Evolutionary conservation across 2,888 invertebrate genomes (phyloP), one percentile per base, ranked within the genome.

Genomic region (Tromatobia lineatoria): DNA sequence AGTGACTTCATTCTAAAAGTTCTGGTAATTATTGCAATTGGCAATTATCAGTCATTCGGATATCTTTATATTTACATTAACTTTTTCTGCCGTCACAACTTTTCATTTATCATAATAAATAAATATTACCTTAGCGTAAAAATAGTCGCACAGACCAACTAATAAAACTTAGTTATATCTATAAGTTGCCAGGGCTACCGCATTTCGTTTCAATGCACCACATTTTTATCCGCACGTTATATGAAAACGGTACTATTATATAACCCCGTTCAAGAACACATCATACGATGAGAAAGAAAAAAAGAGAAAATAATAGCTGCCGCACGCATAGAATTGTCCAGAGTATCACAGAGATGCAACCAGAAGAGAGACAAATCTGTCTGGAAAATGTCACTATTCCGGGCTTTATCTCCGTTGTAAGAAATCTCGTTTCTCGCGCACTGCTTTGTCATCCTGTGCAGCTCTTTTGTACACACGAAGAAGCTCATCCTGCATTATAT

Each of bases 381-480:
- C 20, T 34, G 38, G 34, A 25, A 66, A 45, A 38, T 29, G 13
- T 38, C 23, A 66, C 45, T n/a, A 29, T 54, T 23, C 54, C 54
- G 54, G 23, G 13, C 13, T 54, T 54, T 25, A 54, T 54, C 25
- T 23, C 25, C 23, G 54, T 20, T 11, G 23, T 54, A 15, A 23
- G 54, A 11, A 54, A 54, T 54, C 54, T 54, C 54, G 54, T 54
- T 54, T 54, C 23, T 23, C 54, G 54, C 25, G 54, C 25, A 20
- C 25, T 54, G 23, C 23, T 54, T 23, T 23, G 54, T 54, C 54
- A 54, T 54, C 25, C 23, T 23, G 10, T 13, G n/a, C 66, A 66
- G 15, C 18, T 38, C 11, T 23, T 29, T 38, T 13, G 34, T 38
- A 66, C 15, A 66, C 23, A 66, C 54, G 15, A 54, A 15, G 2